Base-by-base conservation (phyloP, 2,113 vertebrate genomes). In the Lichenostomus cassidix region DNA sequence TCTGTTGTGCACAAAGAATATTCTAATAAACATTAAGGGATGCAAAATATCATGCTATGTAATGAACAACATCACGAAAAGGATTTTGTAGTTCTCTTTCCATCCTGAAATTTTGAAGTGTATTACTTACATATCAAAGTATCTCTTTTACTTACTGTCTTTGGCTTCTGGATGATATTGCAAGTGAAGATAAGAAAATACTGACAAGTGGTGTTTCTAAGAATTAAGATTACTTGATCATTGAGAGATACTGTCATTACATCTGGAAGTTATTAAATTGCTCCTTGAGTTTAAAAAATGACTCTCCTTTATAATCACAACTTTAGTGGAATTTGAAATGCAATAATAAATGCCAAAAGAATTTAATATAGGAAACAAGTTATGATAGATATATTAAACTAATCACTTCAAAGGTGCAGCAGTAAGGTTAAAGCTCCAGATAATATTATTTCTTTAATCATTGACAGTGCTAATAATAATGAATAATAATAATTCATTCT, bases 161-260 rank as follows among this genome's bases (percentile, higher is more conserved):
- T 52, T 52, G 46, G 31, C 31, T 79, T 88, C 74, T 74, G 46
- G 44, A 25, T 42, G 39, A 87, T 92, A 79, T 58, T 83, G 2
- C 64, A 68, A 84, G 42, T 35, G 28, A 91, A 96, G 90, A 62
- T 21, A 95, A 92, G 77, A 94, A 82, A 89, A 84, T 79, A 67
- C 20, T 80, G 44, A 67, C 67, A 94, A 90, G 5, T 14, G 15
- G 8, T 70, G 18, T 15, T 89, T 65, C 83, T 95, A 92, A 89
- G 95, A 74, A 92, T 52, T 42, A 59, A 65, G 53, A 88, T 77
- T 91, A 89, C 50, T 58, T 77, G 27, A 86, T 83, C 46, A 35
- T 87, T 60, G 89, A 91, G 59, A 91, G 37, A n/a, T 47, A 94
- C 55, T 70, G 47, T 67, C 96, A 84, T 71, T 81, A 63, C 18